A percentile compares a stretch with the other conserved stretches of the same genome.
Evolutionary conservation across 2,797 vertebrate species (phyloP).

Genomic region (Rhinophrynus dorsalis): DNA sequence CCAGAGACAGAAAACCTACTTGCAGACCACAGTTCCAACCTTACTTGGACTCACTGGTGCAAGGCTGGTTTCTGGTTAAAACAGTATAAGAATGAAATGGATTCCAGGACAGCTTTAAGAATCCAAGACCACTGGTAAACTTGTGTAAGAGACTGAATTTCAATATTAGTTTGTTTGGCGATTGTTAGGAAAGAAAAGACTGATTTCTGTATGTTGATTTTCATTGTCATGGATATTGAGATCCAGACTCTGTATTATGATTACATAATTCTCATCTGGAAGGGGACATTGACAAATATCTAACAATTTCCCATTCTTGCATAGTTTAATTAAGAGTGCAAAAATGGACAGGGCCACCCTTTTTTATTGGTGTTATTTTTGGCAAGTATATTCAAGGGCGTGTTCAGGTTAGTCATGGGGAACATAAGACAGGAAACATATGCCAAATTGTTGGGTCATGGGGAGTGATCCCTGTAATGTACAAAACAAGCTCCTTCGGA

Average conservation of each 20-base stretch:
- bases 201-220: too few species aligned
- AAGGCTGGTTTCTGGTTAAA: too few species aligned
- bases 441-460: conserved; percentile 45
- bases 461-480: conserved; percentile 30
- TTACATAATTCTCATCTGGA: conserved; percentile 40
- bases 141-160: too few species aligned
- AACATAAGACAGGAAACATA: conserved; percentile 34
- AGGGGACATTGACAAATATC: conserved; percentile 21
- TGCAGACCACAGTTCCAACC: too few species aligned
- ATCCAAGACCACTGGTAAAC: too few species aligned
- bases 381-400: conserved; percentile 30
- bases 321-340: conserved; percentile 22
- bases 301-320: conserved; percentile 26
- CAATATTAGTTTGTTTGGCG: too few species aligned
- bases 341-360: conserved; percentile 29
- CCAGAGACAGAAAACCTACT: too few species aligned
- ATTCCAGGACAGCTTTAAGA: too few species aligned
- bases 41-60: too few species aligned
- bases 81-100: too few species aligned
- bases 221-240: conserved; percentile 8
- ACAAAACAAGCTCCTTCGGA: conserved; percentile 39
- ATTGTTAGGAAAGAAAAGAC: too few species aligned
- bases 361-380: conserved; percentile 44
- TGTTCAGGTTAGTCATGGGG: conserved; percentile 44
- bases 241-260: conserved; percentile 8